Conservation (phyloP, 2,113 vertebrate genomes). For the Nesogale talazaci region DNA sequence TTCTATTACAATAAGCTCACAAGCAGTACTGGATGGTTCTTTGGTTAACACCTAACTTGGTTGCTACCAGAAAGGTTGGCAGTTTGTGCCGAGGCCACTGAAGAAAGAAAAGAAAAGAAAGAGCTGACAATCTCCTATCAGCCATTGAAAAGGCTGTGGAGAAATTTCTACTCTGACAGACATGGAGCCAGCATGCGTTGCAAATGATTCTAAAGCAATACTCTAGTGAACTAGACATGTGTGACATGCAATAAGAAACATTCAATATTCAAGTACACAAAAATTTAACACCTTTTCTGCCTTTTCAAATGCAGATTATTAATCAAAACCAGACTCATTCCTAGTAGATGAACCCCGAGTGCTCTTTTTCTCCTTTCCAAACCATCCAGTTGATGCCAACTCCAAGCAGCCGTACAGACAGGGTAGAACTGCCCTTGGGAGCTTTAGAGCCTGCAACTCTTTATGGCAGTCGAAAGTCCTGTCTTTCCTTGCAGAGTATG, state of each 20-base stretch:
- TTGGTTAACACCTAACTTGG: not conserved
- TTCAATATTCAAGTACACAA: not conserved
- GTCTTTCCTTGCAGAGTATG: too few species aligned
- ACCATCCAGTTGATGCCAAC: too few species aligned
- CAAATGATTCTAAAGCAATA: not conserved
- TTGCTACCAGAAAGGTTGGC: not conserved
- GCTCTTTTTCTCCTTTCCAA: too few species aligned
- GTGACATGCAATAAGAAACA: not conserved
- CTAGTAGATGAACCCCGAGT: not conserved
- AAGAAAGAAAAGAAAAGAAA: too few species aligned
- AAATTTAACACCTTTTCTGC: not conserved
- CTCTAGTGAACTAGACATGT: not conserved
- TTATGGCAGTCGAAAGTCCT: too few species aligned
- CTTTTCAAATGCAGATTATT: not conserved
- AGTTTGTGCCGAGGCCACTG: too few species aligned
- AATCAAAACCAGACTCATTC: not conserved
- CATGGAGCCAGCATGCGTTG: not conserved
- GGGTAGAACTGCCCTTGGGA: too few species aligned
- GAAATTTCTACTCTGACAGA: not conserved
- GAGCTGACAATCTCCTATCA: not conserved
- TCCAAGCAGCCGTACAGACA: too few species aligned
- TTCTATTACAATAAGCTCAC: not conserved
- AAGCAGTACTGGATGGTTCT: not conserved
- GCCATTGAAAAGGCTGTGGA: not conserved
- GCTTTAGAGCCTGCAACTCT: too few species aligned